Evolutionary conservation across 2,888 invertebrate species (phyloP).

Genomic region (Athrips mouffetella): DNA sequence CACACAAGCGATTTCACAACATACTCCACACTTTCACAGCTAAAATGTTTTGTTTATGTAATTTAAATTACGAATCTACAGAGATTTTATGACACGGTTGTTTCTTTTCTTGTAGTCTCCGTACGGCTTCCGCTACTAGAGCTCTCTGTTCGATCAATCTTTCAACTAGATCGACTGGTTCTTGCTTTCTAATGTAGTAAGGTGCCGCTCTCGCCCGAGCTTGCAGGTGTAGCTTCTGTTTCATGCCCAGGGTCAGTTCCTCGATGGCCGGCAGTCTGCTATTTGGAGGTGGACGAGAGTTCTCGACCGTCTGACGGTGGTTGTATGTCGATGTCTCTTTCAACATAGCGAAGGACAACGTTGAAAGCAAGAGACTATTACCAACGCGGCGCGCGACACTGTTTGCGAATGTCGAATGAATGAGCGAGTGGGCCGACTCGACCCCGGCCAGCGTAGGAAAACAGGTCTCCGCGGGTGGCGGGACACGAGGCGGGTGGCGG

Average conservation of each 20-base stretch:
- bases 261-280: slow-evolving; percentile 69
- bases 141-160: slow-evolving; percentile 70
- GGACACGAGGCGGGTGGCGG: slow-evolving; percentile 32
- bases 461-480: slow-evolving; percentile 58
- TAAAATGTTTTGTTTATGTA: slow-evolving; percentile 69
- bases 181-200: slow-evolving; percentile 75
- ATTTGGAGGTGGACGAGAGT: slow-evolving; percentile 53
- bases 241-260: slow-evolving; percentile 70
- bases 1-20: slow-evolving; percentile 78
- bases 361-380: slow-evolving; percentile 45
- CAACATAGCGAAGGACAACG: slow-evolving; percentile 54
- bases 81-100: slow-evolving; percentile 72
- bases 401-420: slow-evolving; percentile 76
- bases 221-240: slow-evolving; percentile 75
- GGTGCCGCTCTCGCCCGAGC: slow-evolving; percentile 73
- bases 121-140: slow-evolving; percentile 75
- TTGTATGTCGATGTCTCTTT: slow-evolving; percentile 69
- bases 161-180: slow-evolving; percentile 74
- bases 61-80: slow-evolving; percentile 72
- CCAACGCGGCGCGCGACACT: slow-evolving; percentile 57
- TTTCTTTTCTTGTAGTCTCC: slow-evolving; percentile 73
- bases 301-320: slow-evolving; percentile 53
- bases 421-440: slow-evolving; percentile 68
- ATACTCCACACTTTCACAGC: slow-evolving; percentile 76
- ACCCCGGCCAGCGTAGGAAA: slow-evolving; percentile 59